Percentiles rank a stretch among this genome's conserved stretches.
These are phyloP conservation scores for Tholera decimalis DNA, from an alignment of 2,888 invertebrate species.

Conservation along the genomic window DNA sequence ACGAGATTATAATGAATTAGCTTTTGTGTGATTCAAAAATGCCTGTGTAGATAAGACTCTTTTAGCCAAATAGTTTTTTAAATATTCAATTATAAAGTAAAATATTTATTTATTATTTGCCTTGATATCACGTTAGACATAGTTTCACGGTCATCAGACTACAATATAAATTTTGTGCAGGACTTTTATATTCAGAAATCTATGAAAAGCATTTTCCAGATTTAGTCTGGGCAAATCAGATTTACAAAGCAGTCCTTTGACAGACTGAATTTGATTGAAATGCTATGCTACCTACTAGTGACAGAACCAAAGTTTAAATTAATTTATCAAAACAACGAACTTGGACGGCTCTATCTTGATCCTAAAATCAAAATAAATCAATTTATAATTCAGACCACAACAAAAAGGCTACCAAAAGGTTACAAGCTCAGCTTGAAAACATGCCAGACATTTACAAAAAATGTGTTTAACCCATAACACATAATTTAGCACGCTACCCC, in stretches of 20 bases:
- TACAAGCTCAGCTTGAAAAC: constrained; percentile 15
- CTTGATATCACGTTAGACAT: background rate
- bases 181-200: background rate
- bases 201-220: constrained; percentile 10
- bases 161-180: background rate
- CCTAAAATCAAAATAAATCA: background rate
- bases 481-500: constrained; percentile 56
- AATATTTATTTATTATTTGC: too few relatives aligned
- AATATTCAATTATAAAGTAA: too few relatives aligned
- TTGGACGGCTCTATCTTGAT: too few relatives aligned
- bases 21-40: background rate
- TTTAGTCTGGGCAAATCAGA: constrained; percentile 34
- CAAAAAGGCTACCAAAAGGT: constrained; percentile 11
- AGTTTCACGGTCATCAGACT: background rate
- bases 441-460: constrained; percentile 38
- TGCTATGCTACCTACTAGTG: background rate
- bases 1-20: background rate
- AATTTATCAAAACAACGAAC: background rate
- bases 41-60: background rate
- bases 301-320: background rate
- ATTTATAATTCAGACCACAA: background rate
- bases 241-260: constrained; percentile 30
- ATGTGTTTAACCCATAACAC: constrained; percentile 51
- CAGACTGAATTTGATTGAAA: background rate
- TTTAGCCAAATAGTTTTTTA: too few relatives aligned